Percentiles rank a stretch among this genome's conserved stretches.
These are phyloP conservation scores for Chelonus insularis DNA, from an alignment of 1,140 invertebrate genomes.

Conservation along the genomic window DNA sequence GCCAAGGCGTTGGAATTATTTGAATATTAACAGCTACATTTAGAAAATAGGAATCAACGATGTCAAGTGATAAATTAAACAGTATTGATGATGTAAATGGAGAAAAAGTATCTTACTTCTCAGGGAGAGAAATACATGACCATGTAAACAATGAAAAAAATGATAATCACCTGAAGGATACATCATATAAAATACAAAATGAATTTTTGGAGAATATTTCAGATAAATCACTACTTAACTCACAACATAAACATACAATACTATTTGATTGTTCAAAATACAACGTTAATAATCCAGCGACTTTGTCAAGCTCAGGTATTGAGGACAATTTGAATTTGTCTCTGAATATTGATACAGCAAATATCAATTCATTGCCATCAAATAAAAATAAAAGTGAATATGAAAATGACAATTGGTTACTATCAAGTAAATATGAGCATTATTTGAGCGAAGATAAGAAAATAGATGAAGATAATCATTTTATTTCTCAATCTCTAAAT, in stretches of 20 bases:
- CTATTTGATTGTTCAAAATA: too few species aligned
- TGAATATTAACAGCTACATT: constrained; percentile 46
- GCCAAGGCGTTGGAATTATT: constrained; percentile 53
- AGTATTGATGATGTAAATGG: constrained; percentile 19
- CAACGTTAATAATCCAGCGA: too few species aligned
- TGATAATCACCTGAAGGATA: background rate
- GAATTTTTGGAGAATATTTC: too few species aligned
- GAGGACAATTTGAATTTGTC: constrained; percentile 2
- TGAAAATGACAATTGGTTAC: constrained; percentile 10
- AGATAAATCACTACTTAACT: constrained; percentile 39
- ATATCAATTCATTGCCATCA: background rate
- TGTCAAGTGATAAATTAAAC: constrained; percentile 41
- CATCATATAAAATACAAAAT: too few species aligned
- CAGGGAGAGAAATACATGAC: background rate
- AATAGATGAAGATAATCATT: background rate
- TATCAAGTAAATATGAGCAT: too few species aligned
- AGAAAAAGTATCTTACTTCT: background rate
- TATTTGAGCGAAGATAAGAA: background rate
- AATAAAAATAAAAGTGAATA: constrained; percentile 22
- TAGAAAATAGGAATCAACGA: constrained; percentile 38
- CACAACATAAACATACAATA: background rate
- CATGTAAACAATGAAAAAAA: background rate
- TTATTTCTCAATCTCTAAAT: constrained; percentile 8
- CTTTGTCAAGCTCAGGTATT: constrained; percentile 26
- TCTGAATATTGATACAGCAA: constrained; percentile 11